phyloP scores from a whole-genome alignment of 1,140 invertebrate genomes.

The Plectrocnemia conspersa region DNA sequence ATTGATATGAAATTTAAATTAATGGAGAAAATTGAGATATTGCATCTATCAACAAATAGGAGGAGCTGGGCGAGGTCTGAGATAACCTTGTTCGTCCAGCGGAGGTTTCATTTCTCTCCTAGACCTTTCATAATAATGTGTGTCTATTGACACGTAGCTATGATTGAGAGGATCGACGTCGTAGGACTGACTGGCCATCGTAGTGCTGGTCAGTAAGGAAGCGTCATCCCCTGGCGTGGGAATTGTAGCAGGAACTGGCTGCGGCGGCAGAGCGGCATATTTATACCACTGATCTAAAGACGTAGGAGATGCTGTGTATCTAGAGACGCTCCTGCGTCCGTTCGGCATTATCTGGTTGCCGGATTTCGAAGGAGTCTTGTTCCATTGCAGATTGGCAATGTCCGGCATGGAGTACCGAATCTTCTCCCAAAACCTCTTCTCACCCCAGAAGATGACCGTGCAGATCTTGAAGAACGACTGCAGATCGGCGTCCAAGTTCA shows the following conservation, averaged over 20 bases:
- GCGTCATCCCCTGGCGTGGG: constrained; percentile 45
- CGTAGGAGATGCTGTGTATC: constrained; percentile 51
- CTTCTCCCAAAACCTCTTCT: constrained; percentile 87
- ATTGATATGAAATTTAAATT: too few species aligned
- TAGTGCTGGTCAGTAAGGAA: constrained; percentile 51
- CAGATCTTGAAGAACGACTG: constrained; percentile 76
- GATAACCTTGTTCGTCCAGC: constrained; percentile 51
- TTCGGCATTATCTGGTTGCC: constrained; percentile 47
- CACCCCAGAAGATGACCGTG: constrained; percentile 77
- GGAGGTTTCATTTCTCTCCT: constrained; percentile 38
- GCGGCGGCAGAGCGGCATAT: constrained; percentile 51
- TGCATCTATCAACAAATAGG: too few species aligned
- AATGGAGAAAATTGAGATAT: too few species aligned
- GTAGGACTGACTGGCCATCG: constrained; percentile 49
- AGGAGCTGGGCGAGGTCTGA: constrained; percentile 46
- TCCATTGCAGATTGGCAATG: constrained; percentile 53
- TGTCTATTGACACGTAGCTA: constrained; percentile 51
- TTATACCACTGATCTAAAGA: constrained; percentile 52
- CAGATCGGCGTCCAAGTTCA: constrained; percentile 75
- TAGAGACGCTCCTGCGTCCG: constrained; percentile 44
- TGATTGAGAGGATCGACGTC: constrained; percentile 49
- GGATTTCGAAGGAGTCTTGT: constrained; percentile 49
- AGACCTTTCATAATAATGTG: constrained; percentile 50
- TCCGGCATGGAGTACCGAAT: constrained; percentile 83
- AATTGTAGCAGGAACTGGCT: constrained; percentile 39